Percentiles rank a stretch among this genome's conserved stretches.
These are phyloP conservation scores for Progne subis DNA, from an alignment of 2,113 vertebrate species.

Conservation along the genomic window DNA sequence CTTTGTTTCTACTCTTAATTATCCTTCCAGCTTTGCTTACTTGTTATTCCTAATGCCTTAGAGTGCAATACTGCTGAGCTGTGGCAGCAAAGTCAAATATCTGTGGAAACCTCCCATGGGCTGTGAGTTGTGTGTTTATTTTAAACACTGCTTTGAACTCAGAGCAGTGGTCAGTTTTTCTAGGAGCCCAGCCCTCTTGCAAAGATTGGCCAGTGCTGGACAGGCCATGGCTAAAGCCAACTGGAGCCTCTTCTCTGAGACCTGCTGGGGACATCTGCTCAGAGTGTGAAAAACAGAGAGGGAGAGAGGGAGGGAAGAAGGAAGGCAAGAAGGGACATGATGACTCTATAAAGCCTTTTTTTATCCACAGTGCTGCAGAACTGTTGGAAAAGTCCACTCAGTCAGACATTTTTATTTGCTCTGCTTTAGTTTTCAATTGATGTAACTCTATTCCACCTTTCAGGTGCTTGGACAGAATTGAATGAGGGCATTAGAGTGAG, in stretches of 20 bases:
- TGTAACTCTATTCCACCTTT: not conserved
- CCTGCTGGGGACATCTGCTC: not conserved
- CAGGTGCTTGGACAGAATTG: not conserved
- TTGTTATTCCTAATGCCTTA: not conserved
- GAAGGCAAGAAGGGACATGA: not conserved
- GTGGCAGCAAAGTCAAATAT: not conserved
- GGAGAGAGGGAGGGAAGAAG: not conserved
- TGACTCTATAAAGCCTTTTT: not conserved
- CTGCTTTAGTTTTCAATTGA: not conserved
- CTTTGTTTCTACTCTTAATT: not conserved
- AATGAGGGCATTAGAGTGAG: not conserved
- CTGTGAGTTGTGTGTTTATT: not conserved
- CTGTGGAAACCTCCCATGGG: not conserved
- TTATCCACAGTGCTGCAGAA: not conserved
- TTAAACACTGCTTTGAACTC: not conserved
- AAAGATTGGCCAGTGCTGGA: not conserved
- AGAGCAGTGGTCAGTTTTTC: not conserved
- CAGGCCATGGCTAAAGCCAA: rapidly evolving
- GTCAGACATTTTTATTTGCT: not conserved
- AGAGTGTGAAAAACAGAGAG: not conserved
- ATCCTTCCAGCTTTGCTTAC: not conserved
- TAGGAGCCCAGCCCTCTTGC: not conserved
- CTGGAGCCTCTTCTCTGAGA: not conserved
- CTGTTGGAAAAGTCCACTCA: not conserved
- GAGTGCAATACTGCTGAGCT: not conserved